Evolutionary conservation across 2,113 vertebrate species (phyloP).

Genomic region (Dryoscopus gambensis): DNA sequence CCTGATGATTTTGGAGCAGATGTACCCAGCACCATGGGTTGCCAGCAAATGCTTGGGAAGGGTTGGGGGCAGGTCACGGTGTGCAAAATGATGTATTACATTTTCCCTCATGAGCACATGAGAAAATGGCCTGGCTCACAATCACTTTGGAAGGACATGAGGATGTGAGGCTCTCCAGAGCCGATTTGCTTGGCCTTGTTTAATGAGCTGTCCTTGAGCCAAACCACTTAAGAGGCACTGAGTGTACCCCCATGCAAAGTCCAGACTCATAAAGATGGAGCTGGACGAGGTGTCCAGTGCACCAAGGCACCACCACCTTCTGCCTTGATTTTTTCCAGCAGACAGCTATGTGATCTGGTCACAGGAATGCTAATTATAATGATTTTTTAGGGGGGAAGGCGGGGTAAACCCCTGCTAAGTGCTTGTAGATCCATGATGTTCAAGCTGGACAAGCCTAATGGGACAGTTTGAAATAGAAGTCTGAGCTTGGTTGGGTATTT

Average conservation of each 20-base stretch:
- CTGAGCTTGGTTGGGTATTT: background rate
- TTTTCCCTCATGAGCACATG: background rate
- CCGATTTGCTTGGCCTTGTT: background rate
- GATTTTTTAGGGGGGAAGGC: rapidly evolving
- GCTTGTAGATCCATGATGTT: background rate
- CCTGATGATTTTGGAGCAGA: background rate
- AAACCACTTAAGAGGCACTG: background rate
- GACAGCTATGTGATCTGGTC: rapidly evolving
- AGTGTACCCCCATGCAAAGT: background rate
- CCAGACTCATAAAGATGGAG: background rate
- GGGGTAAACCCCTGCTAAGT: background rate
- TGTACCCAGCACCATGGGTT: rapidly evolving
- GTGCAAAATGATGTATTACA: background rate
- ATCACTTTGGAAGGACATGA: background rate
- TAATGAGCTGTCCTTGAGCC: background rate
- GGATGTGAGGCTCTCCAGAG: background rate
- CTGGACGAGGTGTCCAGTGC: rapidly evolving
- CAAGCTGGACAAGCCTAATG: background rate
- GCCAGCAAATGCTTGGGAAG: background rate
- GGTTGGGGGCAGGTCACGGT: background rate
- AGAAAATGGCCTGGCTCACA: background rate
- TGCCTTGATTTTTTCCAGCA: background rate
- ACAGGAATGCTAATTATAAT: background rate
- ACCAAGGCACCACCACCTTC: background rate
- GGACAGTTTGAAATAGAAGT: background rate